Conservation (phyloP, 1,140 invertebrate genomes). For the Himalopsyche phryganea region DNA sequence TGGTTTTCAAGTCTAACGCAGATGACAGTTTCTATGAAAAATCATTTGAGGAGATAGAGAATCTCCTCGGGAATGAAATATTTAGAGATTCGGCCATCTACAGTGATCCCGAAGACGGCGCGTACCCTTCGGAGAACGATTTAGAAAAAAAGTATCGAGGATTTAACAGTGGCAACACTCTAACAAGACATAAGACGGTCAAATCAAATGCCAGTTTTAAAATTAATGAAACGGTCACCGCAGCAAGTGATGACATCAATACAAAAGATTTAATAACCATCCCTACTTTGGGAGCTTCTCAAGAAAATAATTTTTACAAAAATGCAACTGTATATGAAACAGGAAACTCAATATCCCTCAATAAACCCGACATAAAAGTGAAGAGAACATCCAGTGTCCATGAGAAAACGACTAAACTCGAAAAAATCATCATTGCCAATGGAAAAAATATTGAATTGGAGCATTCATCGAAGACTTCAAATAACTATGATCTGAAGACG, state of each 20-base stretch:
- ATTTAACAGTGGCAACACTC: neutral
- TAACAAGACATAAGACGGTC: slow-evolving; percentile 3
- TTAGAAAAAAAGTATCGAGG: neutral
- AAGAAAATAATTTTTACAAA: too few relatives aligned
- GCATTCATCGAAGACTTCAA: neutral
- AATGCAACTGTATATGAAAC: too few relatives aligned
- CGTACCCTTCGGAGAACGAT: neutral
- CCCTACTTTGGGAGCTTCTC: too few relatives aligned
- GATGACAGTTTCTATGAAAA: slow-evolving; percentile 72
- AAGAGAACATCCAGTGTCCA: neutral
- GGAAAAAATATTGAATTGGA: neutral
- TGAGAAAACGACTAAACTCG: slow-evolving; percentile 1
- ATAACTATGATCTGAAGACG: neutral
- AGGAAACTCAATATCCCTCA: too few relatives aligned
- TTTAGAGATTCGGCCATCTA: slow-evolving; percentile 83
- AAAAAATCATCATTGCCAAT: neutral
- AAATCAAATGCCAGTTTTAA: neutral
- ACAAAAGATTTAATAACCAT: neutral
- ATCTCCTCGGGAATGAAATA: slow-evolving; percentile 59
- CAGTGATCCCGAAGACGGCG: slow-evolving; percentile 60
- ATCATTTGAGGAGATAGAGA: slow-evolving; percentile 72
- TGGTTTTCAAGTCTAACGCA: slow-evolving; percentile 34
- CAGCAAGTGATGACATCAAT: neutral
- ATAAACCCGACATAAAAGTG: slow-evolving; percentile 1
- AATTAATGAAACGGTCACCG: neutral